Evolutionary conservation across 2,797 vertebrate species (phyloP).

Genomic region (Peromyscus attwateri): DNA sequence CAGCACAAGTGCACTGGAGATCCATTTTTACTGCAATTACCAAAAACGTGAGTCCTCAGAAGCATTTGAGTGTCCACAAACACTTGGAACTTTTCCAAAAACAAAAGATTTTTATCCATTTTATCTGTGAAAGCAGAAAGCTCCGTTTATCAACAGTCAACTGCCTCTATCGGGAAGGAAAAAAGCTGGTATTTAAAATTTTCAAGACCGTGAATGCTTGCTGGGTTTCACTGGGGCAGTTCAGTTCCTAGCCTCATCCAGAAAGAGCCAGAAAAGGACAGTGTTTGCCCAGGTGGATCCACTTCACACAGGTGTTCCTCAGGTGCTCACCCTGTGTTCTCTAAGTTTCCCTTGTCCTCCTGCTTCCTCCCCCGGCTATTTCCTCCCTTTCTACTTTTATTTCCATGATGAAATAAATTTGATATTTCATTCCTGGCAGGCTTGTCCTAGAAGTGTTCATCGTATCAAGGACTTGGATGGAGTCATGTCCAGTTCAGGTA

Average conservation of each 20-base stretch:
- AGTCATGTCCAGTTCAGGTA: neutral
- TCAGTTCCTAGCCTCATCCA: neutral
- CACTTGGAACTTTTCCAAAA: conserved; percentile 46
- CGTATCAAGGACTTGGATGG: neutral
- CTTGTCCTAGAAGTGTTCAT: neutral
- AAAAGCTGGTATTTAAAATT: conserved; percentile 36
- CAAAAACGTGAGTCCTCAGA: conserved; percentile 63
- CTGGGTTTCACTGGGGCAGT: neutral
- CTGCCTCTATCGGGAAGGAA: neutral
- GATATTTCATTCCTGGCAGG: neutral
- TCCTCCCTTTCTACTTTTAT: neutral
- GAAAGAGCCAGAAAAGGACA: neutral
- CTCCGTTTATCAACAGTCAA: conserved; percentile 21
- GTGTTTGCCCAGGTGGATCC: neutral
- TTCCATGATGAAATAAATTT: neutral
- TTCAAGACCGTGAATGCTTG: conserved; percentile 47
- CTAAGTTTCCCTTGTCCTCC: neutral
- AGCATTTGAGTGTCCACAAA: conserved; percentile 46
- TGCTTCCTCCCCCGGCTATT: neutral
- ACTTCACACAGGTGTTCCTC: neutral
- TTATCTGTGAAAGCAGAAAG: conserved; percentile 65
- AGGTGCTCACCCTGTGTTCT: neutral
- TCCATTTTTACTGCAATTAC: conserved; percentile 48
- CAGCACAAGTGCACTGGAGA: conserved; percentile 57
- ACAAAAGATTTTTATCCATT: conserved; percentile 42